A percentile compares a stretch with the other conserved stretches of the same genome.
Conservation (phyloP, 2,113 vertebrate species). For the Pelobates fuscus region DNA sequence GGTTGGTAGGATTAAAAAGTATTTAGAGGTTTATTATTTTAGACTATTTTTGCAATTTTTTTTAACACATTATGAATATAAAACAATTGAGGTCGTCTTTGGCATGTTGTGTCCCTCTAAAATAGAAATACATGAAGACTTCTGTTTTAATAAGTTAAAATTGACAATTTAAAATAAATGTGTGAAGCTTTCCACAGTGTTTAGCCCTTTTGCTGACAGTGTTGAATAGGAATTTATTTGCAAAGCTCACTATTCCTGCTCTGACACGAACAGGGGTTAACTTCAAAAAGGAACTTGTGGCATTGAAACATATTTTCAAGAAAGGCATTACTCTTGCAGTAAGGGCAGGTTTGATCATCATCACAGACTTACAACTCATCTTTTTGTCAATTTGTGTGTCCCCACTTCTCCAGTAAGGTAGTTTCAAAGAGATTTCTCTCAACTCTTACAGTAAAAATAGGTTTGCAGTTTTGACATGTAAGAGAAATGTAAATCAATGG, state of each 20-base stretch:
- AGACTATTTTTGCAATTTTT: too few species aligned
- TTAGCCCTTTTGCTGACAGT: background rate
- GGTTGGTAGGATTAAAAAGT: too few species aligned
- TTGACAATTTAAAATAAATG: too few species aligned
- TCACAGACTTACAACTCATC: conserved; percentile 1
- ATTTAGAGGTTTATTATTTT: too few species aligned
- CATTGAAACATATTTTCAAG: background rate
- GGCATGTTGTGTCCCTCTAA: too few species aligned
- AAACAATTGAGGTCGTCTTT: too few species aligned
- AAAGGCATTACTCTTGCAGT: background rate
- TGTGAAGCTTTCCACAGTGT: too few species aligned
- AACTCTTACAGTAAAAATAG: conserved; percentile 1
- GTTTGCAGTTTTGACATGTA: background rate
- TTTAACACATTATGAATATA: too few species aligned
- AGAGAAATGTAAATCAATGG: background rate
- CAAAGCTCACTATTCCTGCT: background rate
- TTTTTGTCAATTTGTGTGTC: background rate
- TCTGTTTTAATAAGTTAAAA: too few species aligned
- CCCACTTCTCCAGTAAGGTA: background rate
- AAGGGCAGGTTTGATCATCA: conserved; percentile 7
- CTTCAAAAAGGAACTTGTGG: background rate
- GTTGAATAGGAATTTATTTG: background rate
- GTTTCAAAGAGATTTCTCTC: background rate
- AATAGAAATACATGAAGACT: background rate
- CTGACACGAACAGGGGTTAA: background rate